A percentile compares a stretch with the other conserved stretches of the same genome.
phyloP scores from a whole-genome alignment of 2,888 invertebrate species.

The Acholoe squamosa region DNA sequence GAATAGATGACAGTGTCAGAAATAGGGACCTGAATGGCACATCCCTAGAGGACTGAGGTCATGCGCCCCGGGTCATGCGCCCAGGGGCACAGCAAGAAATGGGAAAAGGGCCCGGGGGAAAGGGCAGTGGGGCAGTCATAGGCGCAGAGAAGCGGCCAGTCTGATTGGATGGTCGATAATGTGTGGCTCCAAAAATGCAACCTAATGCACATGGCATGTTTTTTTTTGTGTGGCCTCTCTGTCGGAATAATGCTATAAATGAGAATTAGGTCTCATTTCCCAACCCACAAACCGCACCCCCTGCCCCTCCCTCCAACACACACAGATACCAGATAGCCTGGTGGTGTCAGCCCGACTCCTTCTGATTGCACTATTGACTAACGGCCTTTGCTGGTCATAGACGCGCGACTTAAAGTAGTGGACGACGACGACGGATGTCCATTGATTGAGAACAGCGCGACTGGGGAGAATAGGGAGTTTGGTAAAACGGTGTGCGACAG shows the following conservation, averaged over 20 bases:
- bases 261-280: background rate
- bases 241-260: constrained; percentile 20
- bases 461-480: background rate
- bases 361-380: constrained; percentile 23
- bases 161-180: constrained; percentile 31
- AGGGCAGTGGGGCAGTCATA: background rate
- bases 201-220: constrained; percentile 41
- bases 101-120: too few relatives aligned
- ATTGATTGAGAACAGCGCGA: constrained; percentile 12
- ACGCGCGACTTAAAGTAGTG: constrained; percentile 1
- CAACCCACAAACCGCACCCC: background rate
- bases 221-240: constrained; percentile 13
- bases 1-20: too few relatives aligned
- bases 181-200: background rate
- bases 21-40: too few relatives aligned
- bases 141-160: background rate
- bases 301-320: background rate
- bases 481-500: too few relatives aligned
- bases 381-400: background rate
- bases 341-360: background rate
- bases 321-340: background rate
- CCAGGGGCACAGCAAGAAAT: too few relatives aligned
- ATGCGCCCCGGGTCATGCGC: too few relatives aligned
- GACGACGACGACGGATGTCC: constrained; percentile 11
- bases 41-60: too few relatives aligned